Base-by-base conservation (phyloP, 23 tunicate species). In the Ciona savignyi region DNA sequence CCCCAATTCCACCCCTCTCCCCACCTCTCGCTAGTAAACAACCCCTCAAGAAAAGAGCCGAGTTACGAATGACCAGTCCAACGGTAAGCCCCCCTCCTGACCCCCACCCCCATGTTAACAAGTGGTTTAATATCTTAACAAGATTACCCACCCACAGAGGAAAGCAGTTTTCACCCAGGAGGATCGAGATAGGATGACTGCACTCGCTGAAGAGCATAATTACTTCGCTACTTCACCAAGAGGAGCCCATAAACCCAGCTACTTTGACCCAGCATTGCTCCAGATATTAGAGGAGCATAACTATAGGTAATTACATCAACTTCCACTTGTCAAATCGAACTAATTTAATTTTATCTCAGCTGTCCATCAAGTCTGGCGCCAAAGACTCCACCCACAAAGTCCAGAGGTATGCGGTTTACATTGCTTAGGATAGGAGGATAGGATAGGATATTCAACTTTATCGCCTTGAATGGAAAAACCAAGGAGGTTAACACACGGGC, bases 201-300 rank as follows among this genome's bases (percentile, higher is more conserved):
- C 69, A 0, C 24, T 88, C 4, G 96, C 96, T 22, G 96, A 88
- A 66, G 96, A 88, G 62, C 96, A 88, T 65, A 88, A 73, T 33
- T 88, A 88, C 76, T 88, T 88, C 68, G 80, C 79, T n/a, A 74
- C 68, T 25, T 60, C 79, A 62, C 68, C 80, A 23, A 42, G 56
- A 42, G 56, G 9, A 6, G 15, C 9, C 9, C 56, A 9, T 6
- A 42, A 9, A 42, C 15, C 56, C 9, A 42, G 56, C 15, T 15
- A 42, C 56, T 21, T 24, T 9, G 61, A 69, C 15, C 56, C 56
- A 42, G 9, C 56, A 6, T 15, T 42, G 56, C 56, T 42, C 15
- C 56, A 42, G 15, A 42, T 42, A 42, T 42, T 42, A 42, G 56
- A 42, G 15, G 56, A 42, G 15, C 56, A 42, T 42, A 42, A 42